These are phyloP conservation scores for Pteronotus mesoamericanus DNA, from an alignment of 2,797 vertebrate species.

Conservation along the genomic window DNA sequence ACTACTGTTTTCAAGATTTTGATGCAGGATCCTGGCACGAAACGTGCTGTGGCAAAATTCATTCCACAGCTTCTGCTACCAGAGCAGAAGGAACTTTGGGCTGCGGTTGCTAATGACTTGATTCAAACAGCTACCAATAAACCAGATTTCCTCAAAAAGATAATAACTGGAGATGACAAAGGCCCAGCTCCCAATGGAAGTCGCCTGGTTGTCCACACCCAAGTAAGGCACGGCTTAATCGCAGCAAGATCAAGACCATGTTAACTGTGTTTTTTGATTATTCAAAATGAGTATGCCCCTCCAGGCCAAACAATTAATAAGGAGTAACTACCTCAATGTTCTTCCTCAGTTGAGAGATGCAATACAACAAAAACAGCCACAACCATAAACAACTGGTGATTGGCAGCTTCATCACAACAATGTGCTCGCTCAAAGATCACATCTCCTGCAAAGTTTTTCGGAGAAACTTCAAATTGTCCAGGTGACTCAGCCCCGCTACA, in stretches of 20 bases:
- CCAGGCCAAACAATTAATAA: background rate
- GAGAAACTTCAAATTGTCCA: no score
- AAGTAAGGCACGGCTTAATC: background rate
- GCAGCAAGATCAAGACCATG: background rate
- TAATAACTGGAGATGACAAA: background rate
- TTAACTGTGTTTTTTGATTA: background rate
- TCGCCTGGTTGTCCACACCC: background rate
- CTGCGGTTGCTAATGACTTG: background rate
- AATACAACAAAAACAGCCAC: no score
- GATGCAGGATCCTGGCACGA: background rate
- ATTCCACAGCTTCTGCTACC: background rate
- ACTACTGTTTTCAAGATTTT: background rate
- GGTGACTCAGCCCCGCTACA: no score
- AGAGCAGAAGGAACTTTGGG: background rate
- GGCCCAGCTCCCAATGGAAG: background rate
- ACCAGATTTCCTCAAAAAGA: background rate
- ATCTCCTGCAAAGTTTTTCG: no score
- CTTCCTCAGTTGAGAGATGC: no score
- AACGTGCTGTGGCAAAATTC: background rate
- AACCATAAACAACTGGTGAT: no score
- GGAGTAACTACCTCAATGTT: no score
- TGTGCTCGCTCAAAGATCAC: no score
- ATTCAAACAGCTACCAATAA: background rate
- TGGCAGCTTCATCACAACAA: no score
- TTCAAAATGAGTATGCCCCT: background rate